These are phyloP conservation scores for Eumacrocentrus americanus DNA, from an alignment of 2,888 invertebrate genomes.

Conservation along the genomic window DNA sequence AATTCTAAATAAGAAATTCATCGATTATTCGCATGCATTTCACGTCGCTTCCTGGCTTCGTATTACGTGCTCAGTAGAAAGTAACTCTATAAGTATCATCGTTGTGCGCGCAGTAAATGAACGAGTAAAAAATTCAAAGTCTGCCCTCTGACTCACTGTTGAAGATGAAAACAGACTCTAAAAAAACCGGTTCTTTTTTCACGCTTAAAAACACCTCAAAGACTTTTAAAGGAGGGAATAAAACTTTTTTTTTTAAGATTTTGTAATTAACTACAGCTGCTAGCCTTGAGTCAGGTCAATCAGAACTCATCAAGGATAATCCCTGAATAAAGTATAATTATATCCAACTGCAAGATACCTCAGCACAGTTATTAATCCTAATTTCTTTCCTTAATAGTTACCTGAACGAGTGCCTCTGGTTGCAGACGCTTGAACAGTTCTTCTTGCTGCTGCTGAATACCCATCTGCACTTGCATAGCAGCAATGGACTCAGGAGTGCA, in stretches of 20 bases:
- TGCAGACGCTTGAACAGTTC: constrained; percentile 64
- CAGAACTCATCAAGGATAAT: neutral
- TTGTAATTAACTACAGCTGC: neutral
- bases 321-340: neutral
- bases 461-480: constrained; percentile 53
- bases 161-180: neutral
- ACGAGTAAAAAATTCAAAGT: neutral
- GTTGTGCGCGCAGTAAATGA: neutral
- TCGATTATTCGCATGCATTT: constrained; percentile 16
- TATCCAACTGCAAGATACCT: neutral
- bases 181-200: neutral
- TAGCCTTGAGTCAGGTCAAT: neutral
- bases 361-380: neutral
- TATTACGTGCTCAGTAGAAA: constrained; percentile 25
- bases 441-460: constrained; percentile 72
- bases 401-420: constrained; percentile 74
- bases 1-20: neutral
- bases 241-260: no score
- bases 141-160: constrained; percentile 7
- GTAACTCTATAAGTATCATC: constrained; percentile 7
- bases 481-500: constrained; percentile 64
- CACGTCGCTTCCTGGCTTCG: constrained; percentile 19
- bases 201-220: neutral
- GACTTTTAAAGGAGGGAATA: no score
- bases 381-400: constrained; percentile 48